These are phyloP conservation scores for Phengaris arion DNA, from an alignment of 2,888 invertebrate species.

Conservation along the genomic window DNA sequence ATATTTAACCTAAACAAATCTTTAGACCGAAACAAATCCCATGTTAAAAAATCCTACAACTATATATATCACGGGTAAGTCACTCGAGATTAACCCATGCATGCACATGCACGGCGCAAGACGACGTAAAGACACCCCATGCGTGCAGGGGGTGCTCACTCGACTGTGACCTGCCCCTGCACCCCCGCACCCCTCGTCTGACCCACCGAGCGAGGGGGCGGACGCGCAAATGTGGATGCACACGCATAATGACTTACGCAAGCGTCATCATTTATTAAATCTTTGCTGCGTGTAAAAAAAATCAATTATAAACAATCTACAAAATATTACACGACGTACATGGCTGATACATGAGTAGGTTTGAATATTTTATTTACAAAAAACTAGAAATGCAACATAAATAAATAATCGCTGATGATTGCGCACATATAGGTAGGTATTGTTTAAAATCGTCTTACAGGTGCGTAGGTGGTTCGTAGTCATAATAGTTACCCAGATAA, in stretches of 20 bases:
- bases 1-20: neutral
- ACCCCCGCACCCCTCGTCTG: slow-evolving; percentile 23
- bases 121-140: slow-evolving; percentile 45
- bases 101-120: slow-evolving; percentile 17
- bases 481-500: too few relatives aligned
- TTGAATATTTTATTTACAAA: too few relatives aligned
- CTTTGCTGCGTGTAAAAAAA: neutral
- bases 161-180: slow-evolving; percentile 57
- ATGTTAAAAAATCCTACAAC: neutral
- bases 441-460: too few relatives aligned
- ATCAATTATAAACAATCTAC: too few relatives aligned
- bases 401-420: too few relatives aligned
- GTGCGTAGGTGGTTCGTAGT: too few relatives aligned
- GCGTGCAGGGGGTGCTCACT: slow-evolving; percentile 57
- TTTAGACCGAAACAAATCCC: neutral
- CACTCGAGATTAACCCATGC: slow-evolving; percentile 11
- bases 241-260: neutral
- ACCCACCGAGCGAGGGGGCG: slow-evolving; percentile 10
- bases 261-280: slow-evolving; percentile 12
- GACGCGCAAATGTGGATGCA: slow-evolving; percentile 10
- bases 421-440: too few relatives aligned
- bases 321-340: too few relatives aligned
- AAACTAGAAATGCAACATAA: too few relatives aligned
- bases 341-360: too few relatives aligned
- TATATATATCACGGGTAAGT: neutral